Conservation (phyloP, 1,140 invertebrate genomes). For the Stenopsyche tienmushanensis region DNA sequence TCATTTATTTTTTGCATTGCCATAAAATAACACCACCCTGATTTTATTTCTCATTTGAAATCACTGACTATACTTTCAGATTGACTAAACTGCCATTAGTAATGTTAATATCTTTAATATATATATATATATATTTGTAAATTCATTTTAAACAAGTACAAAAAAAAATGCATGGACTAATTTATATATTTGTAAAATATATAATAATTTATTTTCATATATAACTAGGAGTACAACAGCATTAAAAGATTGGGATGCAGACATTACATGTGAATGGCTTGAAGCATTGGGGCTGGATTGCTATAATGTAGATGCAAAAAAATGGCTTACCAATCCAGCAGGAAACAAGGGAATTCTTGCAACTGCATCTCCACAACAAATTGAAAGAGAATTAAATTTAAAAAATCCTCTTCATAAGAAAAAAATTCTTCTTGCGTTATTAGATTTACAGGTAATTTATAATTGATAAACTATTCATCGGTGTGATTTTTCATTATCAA, state of each 20-base stretch:
- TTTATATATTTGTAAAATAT: neutral
- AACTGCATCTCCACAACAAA: conserved; percentile 71
- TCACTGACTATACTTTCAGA: too few species aligned
- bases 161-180: too few species aligned
- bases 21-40: too few species aligned
- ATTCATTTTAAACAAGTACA: neutral
- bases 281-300: conserved; percentile 81
- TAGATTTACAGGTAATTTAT: conserved; percentile 48
- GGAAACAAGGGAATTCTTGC: conserved; percentile 67
- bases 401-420: conserved; percentile 89
- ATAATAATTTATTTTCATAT: neutral
- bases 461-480: neutral
- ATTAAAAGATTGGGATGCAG: conserved; percentile 77
- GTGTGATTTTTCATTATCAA: neutral
- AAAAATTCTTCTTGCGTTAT: conserved; percentile 84
- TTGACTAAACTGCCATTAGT: too few species aligned
- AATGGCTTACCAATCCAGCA: conserved; percentile 77
- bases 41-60: too few species aligned
- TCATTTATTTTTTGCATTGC: too few species aligned
- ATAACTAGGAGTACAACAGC: conserved; percentile 57
- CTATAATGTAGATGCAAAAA: conserved; percentile 75
- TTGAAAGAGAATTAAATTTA: conserved; percentile 87
- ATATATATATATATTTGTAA: too few species aligned
- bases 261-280: conserved; percentile 87
- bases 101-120: too few species aligned